phyloP scores from a whole-genome alignment of 2,888 invertebrate genomes.

The Aphodius sticticus region DNA sequence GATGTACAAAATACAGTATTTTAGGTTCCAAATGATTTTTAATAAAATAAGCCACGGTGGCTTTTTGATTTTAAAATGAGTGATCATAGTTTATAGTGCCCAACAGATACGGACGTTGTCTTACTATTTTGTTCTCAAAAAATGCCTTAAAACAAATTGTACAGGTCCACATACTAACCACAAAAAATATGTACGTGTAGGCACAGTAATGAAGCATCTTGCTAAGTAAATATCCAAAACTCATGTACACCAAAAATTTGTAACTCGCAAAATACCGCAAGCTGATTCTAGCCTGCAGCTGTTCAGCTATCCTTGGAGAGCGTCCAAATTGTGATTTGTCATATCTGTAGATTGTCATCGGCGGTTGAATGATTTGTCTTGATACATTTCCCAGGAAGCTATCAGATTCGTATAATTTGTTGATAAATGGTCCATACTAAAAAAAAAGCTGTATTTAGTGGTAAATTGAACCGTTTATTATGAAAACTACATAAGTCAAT shows the following conservation, averaged over 20 bases:
- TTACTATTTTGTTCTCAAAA: slow-evolving; percentile 29
- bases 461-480: too few species aligned
- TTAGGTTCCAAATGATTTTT: neutral
- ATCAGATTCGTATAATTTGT: slow-evolving; percentile 68
- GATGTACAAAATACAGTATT: slow-evolving; percentile 34
- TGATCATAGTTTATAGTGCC: slow-evolving; percentile 53
- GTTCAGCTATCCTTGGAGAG: slow-evolving; percentile 64
- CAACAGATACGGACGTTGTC: neutral
- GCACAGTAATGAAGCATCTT: slow-evolving; percentile 65
- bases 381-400: slow-evolving; percentile 70
- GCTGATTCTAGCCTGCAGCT: slow-evolving; percentile 73
- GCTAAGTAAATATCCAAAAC: slow-evolving; percentile 63
- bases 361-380: slow-evolving; percentile 70
- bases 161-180: slow-evolving; percentile 61
- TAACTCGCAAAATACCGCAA: slow-evolving; percentile 74
- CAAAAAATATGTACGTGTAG: slow-evolving; percentile 56
- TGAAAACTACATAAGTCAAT: too few species aligned
- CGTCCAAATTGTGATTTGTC: slow-evolving; percentile 68
- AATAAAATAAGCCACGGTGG: slow-evolving; percentile 10
- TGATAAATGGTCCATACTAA: slow-evolving; percentile 75
- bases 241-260: slow-evolving; percentile 65
- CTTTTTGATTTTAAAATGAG: slow-evolving; percentile 46
- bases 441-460: slow-evolving; percentile 43
- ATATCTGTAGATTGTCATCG: slow-evolving; percentile 68
- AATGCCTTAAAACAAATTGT: slow-evolving; percentile 64